Conservation (phyloP, 1,140 invertebrate species). For the Aphelenchoides besseyi region DNA sequence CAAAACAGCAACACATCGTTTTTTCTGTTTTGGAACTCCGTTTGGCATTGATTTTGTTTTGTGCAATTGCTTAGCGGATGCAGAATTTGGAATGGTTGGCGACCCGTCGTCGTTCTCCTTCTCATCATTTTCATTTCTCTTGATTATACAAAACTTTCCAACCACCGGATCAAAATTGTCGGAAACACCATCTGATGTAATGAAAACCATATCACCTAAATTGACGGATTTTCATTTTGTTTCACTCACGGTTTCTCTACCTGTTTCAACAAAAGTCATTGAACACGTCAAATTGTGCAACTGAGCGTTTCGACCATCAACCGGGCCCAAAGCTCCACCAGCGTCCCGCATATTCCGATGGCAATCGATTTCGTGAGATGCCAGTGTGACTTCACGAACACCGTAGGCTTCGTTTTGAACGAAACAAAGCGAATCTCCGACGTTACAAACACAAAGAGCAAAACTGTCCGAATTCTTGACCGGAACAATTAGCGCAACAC, state of each 20-base stretch:
- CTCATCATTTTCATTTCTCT: slow-evolving; percentile 55
- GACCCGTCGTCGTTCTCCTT: slow-evolving; percentile 22
- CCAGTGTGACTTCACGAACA: slow-evolving; percentile 70
- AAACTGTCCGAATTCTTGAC: slow-evolving; percentile 67
- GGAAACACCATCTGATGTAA: slow-evolving; percentile 85
- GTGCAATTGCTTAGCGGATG: slow-evolving; percentile 32
- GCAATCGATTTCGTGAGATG: slow-evolving; percentile 81
- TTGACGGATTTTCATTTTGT: slow-evolving; percentile 19
- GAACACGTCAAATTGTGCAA: slow-evolving; percentile 84
- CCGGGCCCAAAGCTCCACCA: slow-evolving; percentile 81
- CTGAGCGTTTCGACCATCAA: slow-evolving; percentile 82
- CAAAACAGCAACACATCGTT: slow-evolving; percentile 64
- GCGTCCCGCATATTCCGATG: slow-evolving; percentile 88
- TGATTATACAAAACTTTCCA: slow-evolving; percentile 79
- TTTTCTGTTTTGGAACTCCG: slow-evolving; percentile 20
- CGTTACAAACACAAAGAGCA: slow-evolving; percentile 83
- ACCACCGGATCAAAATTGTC: slow-evolving; percentile 92
- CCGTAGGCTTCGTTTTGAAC: slow-evolving; percentile 77
- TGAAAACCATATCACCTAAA: slow-evolving; percentile 78
- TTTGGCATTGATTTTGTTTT: slow-evolving; percentile 38
- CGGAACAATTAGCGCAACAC: slow-evolving; percentile 68
- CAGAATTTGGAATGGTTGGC: not conserved
- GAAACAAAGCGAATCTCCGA: slow-evolving; percentile 83
- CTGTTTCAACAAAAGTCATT: slow-evolving; percentile 75
- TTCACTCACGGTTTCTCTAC: slow-evolving; percentile 29